Base-by-base conservation (phyloP, 2,888 invertebrate species). In the Cosmorhoe ocellata region DNA sequence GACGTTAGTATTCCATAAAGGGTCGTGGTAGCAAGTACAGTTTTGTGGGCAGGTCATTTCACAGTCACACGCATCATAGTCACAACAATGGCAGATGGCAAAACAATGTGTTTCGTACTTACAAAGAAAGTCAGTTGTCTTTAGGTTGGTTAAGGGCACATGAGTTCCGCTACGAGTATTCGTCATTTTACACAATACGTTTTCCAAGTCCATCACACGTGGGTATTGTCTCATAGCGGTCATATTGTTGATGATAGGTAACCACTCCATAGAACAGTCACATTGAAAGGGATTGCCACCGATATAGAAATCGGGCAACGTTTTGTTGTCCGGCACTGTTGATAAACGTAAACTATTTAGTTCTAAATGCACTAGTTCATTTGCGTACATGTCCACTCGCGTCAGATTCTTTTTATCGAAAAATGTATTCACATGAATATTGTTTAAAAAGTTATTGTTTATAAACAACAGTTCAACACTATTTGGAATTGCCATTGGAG, bases 241-340 rank as follows among this genome's bases (percentile, higher is more conserved):
- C 92, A 96, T 93, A 81, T 95, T 96, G 83, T 97, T 97, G 81
- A 97, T 95, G 48, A 95, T 92, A 64, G 97, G 97, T 69, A 98
- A 88, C 98, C 98, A 98, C 80, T 97, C 97, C 97, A 98, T 97
- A 58, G 95, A 94, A 88, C 98, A 98, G 77, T 98, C 97, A 87
- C 98, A 98, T 69, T 96, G 94, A 85, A 98, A 97, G 9, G 98
- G 98, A 84, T 98, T 98, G 38, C 96, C 96, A 57, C 96, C 97
- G 63, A 98, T 92, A 80, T 96, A 97, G 81, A 98, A 96, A 79
- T 97, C 96, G 0, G 97, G 97, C 61, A 96, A 90, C 10, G 93
- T 92, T 74, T 94, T 94, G 65, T 94, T 94, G 38, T 90, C 90
- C 11, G 94, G 92, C 66, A 95, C 93, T 44, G 94, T 92, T n/a